Conservation (phyloP, 2,888 invertebrate genomes). For the Argyra leucocephala region DNA sequence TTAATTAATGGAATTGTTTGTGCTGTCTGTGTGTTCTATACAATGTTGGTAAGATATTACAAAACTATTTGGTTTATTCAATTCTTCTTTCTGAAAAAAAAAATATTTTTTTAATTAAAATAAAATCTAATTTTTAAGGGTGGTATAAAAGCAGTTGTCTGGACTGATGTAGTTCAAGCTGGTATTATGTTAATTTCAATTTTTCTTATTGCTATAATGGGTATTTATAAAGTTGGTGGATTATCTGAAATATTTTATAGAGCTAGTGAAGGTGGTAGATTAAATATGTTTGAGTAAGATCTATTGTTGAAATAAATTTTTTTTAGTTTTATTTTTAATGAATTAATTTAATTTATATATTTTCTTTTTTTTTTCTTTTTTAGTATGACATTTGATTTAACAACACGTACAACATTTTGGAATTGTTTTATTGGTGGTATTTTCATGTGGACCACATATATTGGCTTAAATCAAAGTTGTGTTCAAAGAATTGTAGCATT, state of each 20-base stretch:
- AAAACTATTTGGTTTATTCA: too few relatives aligned
- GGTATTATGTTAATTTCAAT: constrained; percentile 31
- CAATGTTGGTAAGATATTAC: constrained; percentile 43
- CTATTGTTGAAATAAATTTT: not conserved
- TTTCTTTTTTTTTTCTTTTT: constrained; percentile 17
- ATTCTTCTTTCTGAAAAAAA: not conserved
- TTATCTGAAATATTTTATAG: constrained; percentile 28
- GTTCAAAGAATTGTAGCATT: constrained; percentile 60
- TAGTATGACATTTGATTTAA: constrained; percentile 52
- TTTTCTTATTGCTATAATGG: constrained; percentile 31
- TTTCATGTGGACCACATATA: constrained; percentile 52
- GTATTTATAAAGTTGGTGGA: constrained; percentile 33
- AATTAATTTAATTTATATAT: not conserved
- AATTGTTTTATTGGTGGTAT: constrained; percentile 51
- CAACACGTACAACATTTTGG: constrained; percentile 56
- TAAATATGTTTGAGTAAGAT: constrained; percentile 32
- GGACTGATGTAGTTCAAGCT: constrained; percentile 40
- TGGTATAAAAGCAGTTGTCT: constrained; percentile 39
- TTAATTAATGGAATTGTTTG: constrained; percentile 44
- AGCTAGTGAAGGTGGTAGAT: constrained; percentile 27
- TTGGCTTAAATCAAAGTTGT: constrained; percentile 62
- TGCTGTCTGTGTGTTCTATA: constrained; percentile 47
- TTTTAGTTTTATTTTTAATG: not conserved
- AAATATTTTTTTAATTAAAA: not conserved
- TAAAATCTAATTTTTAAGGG: constrained; percentile 25